Base-by-base conservation (phyloP, 2,797 vertebrate species). In the Lacerta agilis region DNA sequence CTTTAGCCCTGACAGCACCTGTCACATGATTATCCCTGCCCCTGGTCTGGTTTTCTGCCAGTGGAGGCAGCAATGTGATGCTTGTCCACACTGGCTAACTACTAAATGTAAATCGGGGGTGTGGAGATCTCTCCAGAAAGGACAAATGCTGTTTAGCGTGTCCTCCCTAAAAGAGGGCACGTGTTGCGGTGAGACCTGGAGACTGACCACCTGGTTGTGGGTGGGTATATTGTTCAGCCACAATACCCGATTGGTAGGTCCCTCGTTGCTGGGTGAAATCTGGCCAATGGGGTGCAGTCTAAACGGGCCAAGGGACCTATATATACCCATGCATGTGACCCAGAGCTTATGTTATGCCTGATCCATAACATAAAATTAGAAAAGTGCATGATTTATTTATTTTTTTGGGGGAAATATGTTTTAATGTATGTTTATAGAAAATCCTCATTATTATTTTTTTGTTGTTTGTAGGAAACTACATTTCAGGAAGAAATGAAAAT, bases 401-500 rank as follows among this genome's bases (percentile, higher is more conserved):
- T 49, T 49, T 15, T 49, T 49, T 3, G 49, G 49, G 77, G 25
- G 20, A 29, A 67, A 23, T 69, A n/a, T 25, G 58, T 41, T 86
- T 69, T 82, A 55, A 77, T 82, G 11, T 11, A 86, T 2, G 43
- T 86, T 81, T 23, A 86, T 38, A 69, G 5, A 81, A 55, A 36
- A 61, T 61, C 79, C 67, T 79, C 41, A 64, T 85, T 69, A 69
- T 89, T 92, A 91, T 92, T 3, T 29, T 82, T 88, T 73, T 78
- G 61, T 91, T 91, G 92, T 79, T 77, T 89, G 55, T 82, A 96
- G 94, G 92, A 95, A 90, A 80, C 93, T 88, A 93, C 91, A 8
- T 96, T 95, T 95, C 88, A 95, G 49, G 89, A 88, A 89, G 96
- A 97, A 94, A 91, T 96, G 84, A 92, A 94, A 85, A 83, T 55